Evolutionary conservation across 1,140 invertebrate species (phyloP), one percentile per base, ranked within the genome.

Genomic region (Limonius californicus): DNA sequence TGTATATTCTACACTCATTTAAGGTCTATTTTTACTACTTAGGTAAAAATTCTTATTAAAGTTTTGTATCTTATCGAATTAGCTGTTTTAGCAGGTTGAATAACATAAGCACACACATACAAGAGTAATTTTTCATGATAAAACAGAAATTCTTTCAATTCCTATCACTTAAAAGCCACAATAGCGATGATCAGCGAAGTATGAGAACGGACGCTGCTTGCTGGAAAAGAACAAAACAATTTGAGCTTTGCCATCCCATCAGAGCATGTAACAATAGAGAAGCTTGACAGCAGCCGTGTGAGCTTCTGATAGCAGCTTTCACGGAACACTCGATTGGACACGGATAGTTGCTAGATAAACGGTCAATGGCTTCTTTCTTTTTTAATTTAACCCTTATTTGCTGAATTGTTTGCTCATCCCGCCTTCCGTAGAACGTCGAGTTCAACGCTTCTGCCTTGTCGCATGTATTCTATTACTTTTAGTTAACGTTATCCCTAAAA

Each of bases 221-320:
- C 35, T 39, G 35, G 35, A 39, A 39, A 39, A 39, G 35, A 39
- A 39, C 35, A 39, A 39, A 39, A 39, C 35, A 39, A 39, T 39
- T 39, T 7, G 2, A n/a, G 7, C 2, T 39, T 39, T 39, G 35
- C 35, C n/a, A n/a, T 39, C 7, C 35, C 35, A 39, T 39, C 35
- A 39, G 11, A n/a, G n/a, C 35, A 11, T 39, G n/a, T 14, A 39
- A 39, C 35, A 39, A 39, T 39, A 39, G 35, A 39, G 35, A n/a
- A 39, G 35, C 35, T 39, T 39, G 35, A 39, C 35, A 39, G 35
- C 35, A 39, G n/a, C 35, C 35, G 35, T 39, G 35, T 39, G 35
- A 39, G 35, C 35, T 39, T 39, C 35, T 39, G 35, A 39, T 39
- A 39, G 35, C n/a, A 39, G 35, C 35, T 39, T 39, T 39, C 35